Evolutionary conservation across 2,888 invertebrate species (phyloP), one percentile per base, ranked within the genome.

Genomic region (Heliconius sara): DNA sequence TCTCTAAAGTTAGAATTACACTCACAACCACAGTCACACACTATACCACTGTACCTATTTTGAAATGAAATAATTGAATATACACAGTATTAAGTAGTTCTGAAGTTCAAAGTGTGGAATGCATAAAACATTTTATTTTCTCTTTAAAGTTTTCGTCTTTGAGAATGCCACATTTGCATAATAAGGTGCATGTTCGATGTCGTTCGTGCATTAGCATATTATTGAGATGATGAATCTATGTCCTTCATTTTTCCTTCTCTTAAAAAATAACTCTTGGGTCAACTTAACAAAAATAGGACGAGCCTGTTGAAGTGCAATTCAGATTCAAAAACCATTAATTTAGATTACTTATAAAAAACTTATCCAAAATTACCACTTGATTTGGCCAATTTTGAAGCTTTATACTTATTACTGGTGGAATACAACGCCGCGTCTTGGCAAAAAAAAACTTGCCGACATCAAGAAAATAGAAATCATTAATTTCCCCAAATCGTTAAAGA

Each of bases 181-280:
- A 73, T 73, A 73, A 60, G 73, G 34, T 73, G 73, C 73, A 73
- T 73, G 60, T 73, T 73, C 73, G 34, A 39, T 60, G 39, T 73
- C 34, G 39, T 73, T 39, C 34, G 16, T 39, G 60, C 57, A 73
- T 73, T 73, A 39, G 25, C 73, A 73, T 73, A 60, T 73, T 73
- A 73, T 73, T 73, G 60, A 73, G 73, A 60, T 60, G 19, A 73
- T 73, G 39, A 73, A 60, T 73, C 25, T n/a, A 60, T 73, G 16
- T 60, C 16, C 7, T 22, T 27, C 13, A 6, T 3, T 30, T 34
- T 52, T 57, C 22, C 5, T 22, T 57, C 4, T 68, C n/a, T 1
- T 52, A 52, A 52, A 52, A 52, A 52, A 7, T 52, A 3, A 9
- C 22, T 52, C 19, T 52, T 22, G 52, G 52, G 22, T 7, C 52